phyloP scores from a whole-genome alignment of 2,113 vertebrate genomes.

The Scomber colias region DNA sequence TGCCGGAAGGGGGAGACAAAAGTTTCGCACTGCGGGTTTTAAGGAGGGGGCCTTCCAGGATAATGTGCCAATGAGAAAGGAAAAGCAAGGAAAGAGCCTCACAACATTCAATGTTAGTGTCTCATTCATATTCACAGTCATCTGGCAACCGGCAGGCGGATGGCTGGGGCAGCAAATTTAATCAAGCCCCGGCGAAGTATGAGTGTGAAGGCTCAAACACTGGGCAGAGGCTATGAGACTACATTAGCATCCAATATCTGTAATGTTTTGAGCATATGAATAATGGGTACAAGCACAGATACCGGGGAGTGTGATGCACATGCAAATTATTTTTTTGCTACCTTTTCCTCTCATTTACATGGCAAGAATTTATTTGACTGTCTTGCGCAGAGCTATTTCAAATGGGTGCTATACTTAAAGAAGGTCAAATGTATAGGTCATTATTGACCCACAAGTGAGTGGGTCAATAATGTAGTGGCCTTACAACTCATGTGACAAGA shows the following conservation, averaged over 20 bases:
- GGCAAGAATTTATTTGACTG: constrained; percentile 14
- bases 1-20: too few relatives aligned
- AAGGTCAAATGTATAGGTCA: constrained; percentile 22
- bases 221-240: constrained; percentile 54
- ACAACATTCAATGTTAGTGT: constrained; percentile 62
- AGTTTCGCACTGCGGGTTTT: too few relatives aligned
- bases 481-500: constrained; percentile 1
- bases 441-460: not conserved
- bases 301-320: constrained; percentile 5
- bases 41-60: constrained; percentile 51
- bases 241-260: constrained; percentile 62
- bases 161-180: constrained; percentile 69
- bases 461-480: not conserved
- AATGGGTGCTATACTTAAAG: constrained; percentile 1
- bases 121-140: constrained; percentile 78
- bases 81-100: constrained; percentile 66
- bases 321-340: constrained; percentile 15
- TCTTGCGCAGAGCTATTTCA: constrained; percentile 5
- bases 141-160: constrained; percentile 59
- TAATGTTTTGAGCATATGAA: constrained; percentile 52
- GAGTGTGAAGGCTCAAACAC: constrained; percentile 55
- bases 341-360: constrained; percentile 46
- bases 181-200: constrained; percentile 64
- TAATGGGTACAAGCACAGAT: constrained; percentile 43
- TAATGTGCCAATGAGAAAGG: constrained; percentile 69